A percentile compares a stretch with the other conserved stretches of the same genome.
These are phyloP conservation scores for Gopherus evgoodei DNA, from an alignment of 2,113 vertebrate species.

Conservation along the genomic window DNA sequence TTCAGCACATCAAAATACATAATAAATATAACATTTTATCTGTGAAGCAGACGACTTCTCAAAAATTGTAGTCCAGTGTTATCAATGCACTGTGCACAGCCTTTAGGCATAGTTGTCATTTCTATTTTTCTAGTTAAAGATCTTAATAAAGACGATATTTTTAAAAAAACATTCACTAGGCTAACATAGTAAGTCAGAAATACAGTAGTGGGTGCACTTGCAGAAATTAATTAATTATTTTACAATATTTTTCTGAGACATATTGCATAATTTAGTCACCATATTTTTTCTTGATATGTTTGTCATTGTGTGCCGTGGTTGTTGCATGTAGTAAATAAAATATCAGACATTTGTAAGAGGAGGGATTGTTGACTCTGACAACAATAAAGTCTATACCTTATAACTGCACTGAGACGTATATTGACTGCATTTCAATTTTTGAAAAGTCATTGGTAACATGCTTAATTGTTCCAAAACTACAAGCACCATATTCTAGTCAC, in stretches of 20 bases:
- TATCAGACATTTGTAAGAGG: not conserved
- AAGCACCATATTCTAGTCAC: not conserved
- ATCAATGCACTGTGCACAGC: not conserved
- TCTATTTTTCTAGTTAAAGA: not conserved
- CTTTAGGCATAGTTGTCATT: not conserved
- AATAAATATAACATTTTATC: no score
- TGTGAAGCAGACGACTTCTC: no score
- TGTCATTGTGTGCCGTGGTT: not conserved
- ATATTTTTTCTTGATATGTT: not conserved
- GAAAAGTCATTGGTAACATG: not conserved
- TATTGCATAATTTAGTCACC: not conserved
- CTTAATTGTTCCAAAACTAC: not conserved
- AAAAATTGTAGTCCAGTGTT: no score
- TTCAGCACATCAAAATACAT: no score
- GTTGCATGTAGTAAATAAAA: not conserved
- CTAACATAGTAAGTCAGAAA: not conserved
- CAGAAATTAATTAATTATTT: not conserved
- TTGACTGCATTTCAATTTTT: not conserved
- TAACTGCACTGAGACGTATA: not conserved
- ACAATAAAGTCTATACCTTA: not conserved
- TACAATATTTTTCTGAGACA: not conserved
- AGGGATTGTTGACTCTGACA: not conserved
- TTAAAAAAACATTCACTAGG: not conserved
- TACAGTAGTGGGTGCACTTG: not conserved
- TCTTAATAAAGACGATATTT: constrained; percentile 6